A percentile compares a stretch with the other conserved stretches of the same genome.
Evolutionary conservation across 2,797 vertebrate species (phyloP).

Genomic region (Lagorchestes hirsutus): DNA sequence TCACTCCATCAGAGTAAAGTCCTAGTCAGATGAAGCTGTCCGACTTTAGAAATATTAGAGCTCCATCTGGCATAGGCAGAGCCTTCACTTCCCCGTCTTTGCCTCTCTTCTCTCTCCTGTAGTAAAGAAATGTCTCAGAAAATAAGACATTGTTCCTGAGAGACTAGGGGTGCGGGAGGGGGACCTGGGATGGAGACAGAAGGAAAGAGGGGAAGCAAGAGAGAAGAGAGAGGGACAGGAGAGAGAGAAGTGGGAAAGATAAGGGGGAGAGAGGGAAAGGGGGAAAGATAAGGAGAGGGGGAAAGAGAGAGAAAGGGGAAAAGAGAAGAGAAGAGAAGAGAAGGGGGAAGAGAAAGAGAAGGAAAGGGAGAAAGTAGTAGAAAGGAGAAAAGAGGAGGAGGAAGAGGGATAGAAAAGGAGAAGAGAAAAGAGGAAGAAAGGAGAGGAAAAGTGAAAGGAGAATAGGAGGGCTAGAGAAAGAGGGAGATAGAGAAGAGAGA

Average conservation of each 20-base stretch:
- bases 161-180: background rate
- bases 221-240: background rate
- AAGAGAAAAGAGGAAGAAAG: background rate
- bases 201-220: background rate
- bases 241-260: no score
- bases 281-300: no score
- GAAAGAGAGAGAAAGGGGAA: background rate
- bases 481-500: no score
- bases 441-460: background rate
- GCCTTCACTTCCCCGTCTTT: background rate
- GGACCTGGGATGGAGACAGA: background rate
- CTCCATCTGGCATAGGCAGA: conserved; percentile 32
- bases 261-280: no score
- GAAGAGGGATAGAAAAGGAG: background rate
- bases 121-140: conserved; percentile 15
- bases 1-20: conserved; percentile 2
- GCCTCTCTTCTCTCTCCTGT: background rate
- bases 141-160: conserved; percentile 31
- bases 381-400: background rate
- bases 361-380: background rate
- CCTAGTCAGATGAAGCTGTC: conserved; percentile 2
- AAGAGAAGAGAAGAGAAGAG: background rate
- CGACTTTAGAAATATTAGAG: conserved; percentile 19
- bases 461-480: background rate
- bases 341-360: background rate